Conservation (phyloP, 2,113 vertebrate genomes). For the Xiphophorus couchianus region DNA sequence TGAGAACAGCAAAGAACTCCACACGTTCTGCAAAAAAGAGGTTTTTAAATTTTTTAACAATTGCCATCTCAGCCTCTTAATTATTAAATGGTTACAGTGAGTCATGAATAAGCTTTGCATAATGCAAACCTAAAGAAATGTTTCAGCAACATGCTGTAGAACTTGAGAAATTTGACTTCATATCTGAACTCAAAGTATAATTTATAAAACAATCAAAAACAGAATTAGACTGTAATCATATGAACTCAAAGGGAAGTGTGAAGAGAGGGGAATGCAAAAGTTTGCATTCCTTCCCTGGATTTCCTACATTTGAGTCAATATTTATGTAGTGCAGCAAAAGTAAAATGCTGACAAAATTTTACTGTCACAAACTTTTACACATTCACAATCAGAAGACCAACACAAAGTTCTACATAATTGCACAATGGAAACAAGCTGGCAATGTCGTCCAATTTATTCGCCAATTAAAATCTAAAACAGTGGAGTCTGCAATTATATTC, state of each 20-base stretch:
- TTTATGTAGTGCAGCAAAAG: not conserved
- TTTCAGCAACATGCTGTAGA: slow-evolving; percentile 34
- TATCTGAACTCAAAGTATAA: slow-evolving; percentile 12
- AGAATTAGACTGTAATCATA: not conserved
- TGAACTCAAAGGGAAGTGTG: not conserved
- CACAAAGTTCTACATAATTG: not conserved
- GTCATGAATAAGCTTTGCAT: slow-evolving; percentile 69
- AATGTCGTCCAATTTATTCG: not conserved
- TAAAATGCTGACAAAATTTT: not conserved
- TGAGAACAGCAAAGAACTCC: slow-evolving; percentile 36
- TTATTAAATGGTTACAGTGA: slow-evolving; percentile 71
- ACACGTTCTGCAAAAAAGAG: slow-evolving; percentile 35
- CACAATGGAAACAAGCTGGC: not conserved
- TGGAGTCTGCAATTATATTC: not conserved
- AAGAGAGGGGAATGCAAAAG: not conserved
- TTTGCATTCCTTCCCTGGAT: not conserved
- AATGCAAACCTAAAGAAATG: slow-evolving; percentile 71
- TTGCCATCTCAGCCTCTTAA: slow-evolving; percentile 77
- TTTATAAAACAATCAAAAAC: slow-evolving; percentile 3
- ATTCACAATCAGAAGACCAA: not conserved
- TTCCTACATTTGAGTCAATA: not conserved
- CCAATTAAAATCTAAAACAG: not conserved
- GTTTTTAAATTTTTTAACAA: slow-evolving; percentile 73
- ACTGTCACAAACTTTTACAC: not conserved
- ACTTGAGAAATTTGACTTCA: slow-evolving; percentile 39